Conservation (phyloP, 1,140 invertebrate genomes). For the Solenopsis fugax region DNA sequence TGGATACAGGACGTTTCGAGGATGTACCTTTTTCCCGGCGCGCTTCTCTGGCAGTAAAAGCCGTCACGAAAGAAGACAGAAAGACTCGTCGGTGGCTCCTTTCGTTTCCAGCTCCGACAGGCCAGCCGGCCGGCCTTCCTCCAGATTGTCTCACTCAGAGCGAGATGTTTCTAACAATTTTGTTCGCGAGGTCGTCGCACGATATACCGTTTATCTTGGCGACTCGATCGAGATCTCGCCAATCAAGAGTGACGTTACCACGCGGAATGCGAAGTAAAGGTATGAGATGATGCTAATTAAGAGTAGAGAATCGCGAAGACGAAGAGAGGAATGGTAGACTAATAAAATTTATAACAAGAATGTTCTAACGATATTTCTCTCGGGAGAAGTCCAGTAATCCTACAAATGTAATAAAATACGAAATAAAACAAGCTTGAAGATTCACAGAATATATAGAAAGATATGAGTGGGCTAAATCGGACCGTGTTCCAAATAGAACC, state of each 20-base stretch:
- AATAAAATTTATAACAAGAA: conserved; percentile 54
- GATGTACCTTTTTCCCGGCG: conserved; percentile 60
- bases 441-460: not conserved
- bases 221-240: conserved; percentile 33
- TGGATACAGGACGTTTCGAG: conserved; percentile 67
- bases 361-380: not conserved
- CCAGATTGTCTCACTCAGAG: not conserved
- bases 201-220: conserved; percentile 24
- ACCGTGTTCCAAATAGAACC: no score
- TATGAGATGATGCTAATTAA: conserved; percentile 46
- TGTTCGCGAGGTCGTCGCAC: conserved; percentile 24
- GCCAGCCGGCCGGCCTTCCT: not conserved
- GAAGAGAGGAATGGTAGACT: not conserved
- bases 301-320: conserved; percentile 34
- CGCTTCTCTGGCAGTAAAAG: conserved; percentile 64
- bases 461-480: no score
- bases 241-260: conserved; percentile 27
- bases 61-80: conserved; percentile 13
- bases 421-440: not conserved
- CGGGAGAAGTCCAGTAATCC: not conserved
- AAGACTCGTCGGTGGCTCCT: conserved; percentile 52
- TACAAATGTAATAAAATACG: not conserved
- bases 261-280: not conserved
- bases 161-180: conserved; percentile 39
- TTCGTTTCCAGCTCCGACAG: conserved; percentile 46